Conservation (phyloP, 2,797 vertebrate species). For the Numenius phaeopus region DNA sequence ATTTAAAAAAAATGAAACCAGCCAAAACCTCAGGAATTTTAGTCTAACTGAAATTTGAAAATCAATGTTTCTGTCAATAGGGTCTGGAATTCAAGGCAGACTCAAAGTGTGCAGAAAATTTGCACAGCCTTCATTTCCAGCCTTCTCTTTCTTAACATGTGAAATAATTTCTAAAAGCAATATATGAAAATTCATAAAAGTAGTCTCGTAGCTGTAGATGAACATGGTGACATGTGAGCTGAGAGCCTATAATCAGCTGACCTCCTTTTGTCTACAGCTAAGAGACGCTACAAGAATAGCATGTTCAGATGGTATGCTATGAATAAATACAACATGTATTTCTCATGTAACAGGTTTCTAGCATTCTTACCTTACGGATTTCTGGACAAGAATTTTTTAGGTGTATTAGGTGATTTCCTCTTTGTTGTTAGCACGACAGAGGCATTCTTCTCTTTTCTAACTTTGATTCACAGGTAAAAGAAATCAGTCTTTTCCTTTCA, state of each 20-base stretch:
- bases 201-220: not conserved
- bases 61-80: not conserved
- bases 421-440: not conserved
- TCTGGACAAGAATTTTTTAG: not conserved
- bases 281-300: not conserved
- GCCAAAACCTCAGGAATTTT: not conserved
- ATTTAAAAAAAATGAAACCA: not conserved
- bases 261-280: too few relatives aligned
- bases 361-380: not conserved
- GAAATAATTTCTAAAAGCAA: not conserved
- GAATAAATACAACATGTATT: not conserved
- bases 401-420: not conserved
- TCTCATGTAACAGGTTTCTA: not conserved
- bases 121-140: not conserved
- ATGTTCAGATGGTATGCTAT: not conserved
- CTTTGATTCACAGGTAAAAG: not conserved
- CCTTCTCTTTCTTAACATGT: not conserved
- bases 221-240: too few relatives aligned
- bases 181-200: not conserved
- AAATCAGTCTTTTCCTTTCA: not conserved
- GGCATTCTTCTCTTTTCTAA: not conserved
- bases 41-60: not conserved
- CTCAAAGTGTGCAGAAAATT: not conserved
- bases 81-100: not conserved
- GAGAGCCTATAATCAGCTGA: too few relatives aligned